Base-by-base conservation (phyloP, 1,140 invertebrate species). In the Chrysopa pallens region DNA sequence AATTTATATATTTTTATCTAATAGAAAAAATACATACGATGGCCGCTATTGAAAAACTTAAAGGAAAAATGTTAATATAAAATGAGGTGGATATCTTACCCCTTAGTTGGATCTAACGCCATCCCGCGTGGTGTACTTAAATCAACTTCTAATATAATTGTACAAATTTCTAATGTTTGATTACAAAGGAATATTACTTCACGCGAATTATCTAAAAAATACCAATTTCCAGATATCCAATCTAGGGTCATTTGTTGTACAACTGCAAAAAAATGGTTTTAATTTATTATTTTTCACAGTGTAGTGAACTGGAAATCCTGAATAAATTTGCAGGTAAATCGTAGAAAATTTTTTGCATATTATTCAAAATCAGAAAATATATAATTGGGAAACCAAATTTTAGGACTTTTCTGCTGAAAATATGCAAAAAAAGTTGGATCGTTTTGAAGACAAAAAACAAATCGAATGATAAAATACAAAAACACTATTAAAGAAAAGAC, bases 151-250 rank as follows among this genome's bases (percentile, higher is more conserved):
- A 90, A 62, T 38, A 74, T 53, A 44, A 82, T 69, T 43, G 74
- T 69, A 60, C 81, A 79, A 59, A 68, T 67, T 42, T 60, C 60
- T 56, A 82, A 67, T 28, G 63, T 62, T 49, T 63, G 64, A 43
- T 67, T 73, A 63, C 75, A 93, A 49, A 77, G 64, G 62, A 75
- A 84, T 52, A 85, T 69, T 61, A 75, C 63, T 62, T 83, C 71
- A 55, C 76, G 61, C 50, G 69, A 62, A 61, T 76, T 73, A 61
- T 91, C 87, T 42, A 85, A 60, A 50, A 91, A 74, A 63, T 93
- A 94, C 73, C 87, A 80, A 59, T 85, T 88, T 46, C 74, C 70
- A 29, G 79, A 73, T 13, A 91, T 64, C 88, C 88, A 93, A 59
- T 93, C 88, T 44, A 85, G 64, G 3, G 80, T 76, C 38, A 91